Conservation (phyloP, 1,140 invertebrate genomes). For the Calliphora vicina region DNA sequence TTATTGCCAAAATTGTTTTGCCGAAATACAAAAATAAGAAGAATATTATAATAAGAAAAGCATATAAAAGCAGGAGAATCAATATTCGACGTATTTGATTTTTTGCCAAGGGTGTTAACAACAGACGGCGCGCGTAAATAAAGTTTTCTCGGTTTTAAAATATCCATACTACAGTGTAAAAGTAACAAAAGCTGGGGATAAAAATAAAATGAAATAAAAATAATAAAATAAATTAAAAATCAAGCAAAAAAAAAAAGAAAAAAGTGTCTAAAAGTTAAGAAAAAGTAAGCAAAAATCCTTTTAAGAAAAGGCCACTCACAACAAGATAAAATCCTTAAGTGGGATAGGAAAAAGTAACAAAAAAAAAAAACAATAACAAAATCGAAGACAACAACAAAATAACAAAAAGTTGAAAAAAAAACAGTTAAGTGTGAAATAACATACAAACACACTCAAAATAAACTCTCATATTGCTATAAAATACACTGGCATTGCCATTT, state of each 20-base stretch:
- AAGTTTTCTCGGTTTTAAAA: background rate
- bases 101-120: conserved; percentile 12
- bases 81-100: background rate
- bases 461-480: too few species aligned
- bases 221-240: background rate
- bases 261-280: background rate
- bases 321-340: background rate
- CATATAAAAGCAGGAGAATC: background rate
- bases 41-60: background rate
- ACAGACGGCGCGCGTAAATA: conserved; percentile 10
- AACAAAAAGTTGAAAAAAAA: background rate
- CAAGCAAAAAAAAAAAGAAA: background rate
- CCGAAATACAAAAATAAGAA: background rate
- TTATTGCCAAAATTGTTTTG: background rate
- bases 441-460: background rate
- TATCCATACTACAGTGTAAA: background rate
- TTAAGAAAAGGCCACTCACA: background rate
- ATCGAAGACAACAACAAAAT: background rate
- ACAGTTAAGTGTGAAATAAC: background rate
- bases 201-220: background rate
- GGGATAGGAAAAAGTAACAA: background rate
- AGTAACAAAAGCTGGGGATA: background rate
- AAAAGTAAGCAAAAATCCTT: background rate
- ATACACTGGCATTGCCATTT: background rate
- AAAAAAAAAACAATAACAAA: background rate